Conservation (phyloP, 1,140 invertebrate genomes). For the Aporrectodea caliginosa region DNA sequence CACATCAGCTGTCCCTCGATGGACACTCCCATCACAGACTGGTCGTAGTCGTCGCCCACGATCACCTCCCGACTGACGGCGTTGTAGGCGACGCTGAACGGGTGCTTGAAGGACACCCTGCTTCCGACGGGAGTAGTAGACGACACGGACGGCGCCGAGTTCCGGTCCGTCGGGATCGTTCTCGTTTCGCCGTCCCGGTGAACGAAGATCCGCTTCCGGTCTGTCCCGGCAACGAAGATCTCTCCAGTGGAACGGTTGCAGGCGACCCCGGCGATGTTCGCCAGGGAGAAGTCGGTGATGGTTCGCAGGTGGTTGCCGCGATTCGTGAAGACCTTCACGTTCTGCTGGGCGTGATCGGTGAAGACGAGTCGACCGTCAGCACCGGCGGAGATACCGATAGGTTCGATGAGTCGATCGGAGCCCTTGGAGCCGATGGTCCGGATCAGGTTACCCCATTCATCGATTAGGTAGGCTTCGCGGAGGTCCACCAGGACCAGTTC, state of each 20-base stretch:
- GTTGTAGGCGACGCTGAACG: constrained; percentile 15
- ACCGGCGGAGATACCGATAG: not conserved
- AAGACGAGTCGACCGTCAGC: not conserved
- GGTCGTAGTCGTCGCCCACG: constrained; percentile 17
- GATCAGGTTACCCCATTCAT: not conserved
- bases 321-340: constrained; percentile 9
- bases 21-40: constrained; percentile 2
- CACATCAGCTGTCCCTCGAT: constrained; percentile 4
- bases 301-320: not conserved
- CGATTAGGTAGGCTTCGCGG: not conserved
- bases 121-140: not conserved
- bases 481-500: constrained; percentile 5
- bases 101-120: not conserved
- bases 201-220: not conserved
- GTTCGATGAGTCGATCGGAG: not conserved
- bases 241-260: not conserved
- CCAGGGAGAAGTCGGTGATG: constrained; percentile 6
- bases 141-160: not conserved
- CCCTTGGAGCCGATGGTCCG: constrained; percentile 12
- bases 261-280: constrained; percentile 18
- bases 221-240: constrained; percentile 12
- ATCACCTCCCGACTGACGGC: constrained; percentile 1
- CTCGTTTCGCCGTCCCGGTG: not conserved
- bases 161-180: not conserved
- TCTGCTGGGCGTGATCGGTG: constrained; percentile 15